Evolutionary conservation across 2,797 vertebrate species (phyloP), one percentile per base, ranked within the genome.

Genomic region (Microctenopoma steveboyesi): DNA sequence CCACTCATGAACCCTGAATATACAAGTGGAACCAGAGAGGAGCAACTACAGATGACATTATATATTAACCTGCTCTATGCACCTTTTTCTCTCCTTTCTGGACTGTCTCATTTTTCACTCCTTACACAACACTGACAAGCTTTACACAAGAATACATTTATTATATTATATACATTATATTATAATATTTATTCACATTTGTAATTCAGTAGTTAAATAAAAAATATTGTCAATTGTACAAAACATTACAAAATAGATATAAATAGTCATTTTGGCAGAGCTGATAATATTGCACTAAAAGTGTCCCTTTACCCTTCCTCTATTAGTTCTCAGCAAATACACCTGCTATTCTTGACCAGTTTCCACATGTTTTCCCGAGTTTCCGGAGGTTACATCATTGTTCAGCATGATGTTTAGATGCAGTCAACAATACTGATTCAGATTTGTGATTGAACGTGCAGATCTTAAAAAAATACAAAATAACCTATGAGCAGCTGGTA

Each of bases 311-410:
- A 33, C 15, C 8, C 61, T 54, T 78, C 40, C 30, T 13, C 53
- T 18, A 27, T 37, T 47, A 68, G 49, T 56, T 73, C 16, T 70
- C 50, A 46, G 69, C 18, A 78, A 78, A 82, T 76, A 78, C 47
- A 55, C 5, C 37, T 55, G 69, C 49, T 78, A n/a, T 81, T 83
- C 47, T 84, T 87, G 82, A 82, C 66, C 85, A 51, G 22, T 33
- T 71, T 76, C 51, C 35, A 47, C 45, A 33, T 58, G 55, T n/a
- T 61, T 79, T 87, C 79, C 72, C 72, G 88, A 80, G 79, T 84
- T 60, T 72, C 45, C 65, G 15, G 25, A 10, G 2, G 60, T 85
- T 82, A 86, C 72, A 25, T 81, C 64, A 69, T 5, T 22, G 42
- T 28, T 62, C 28, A 27, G 7, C 48, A 50, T 18, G 53, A 72